These are phyloP conservation scores for Enteromius mattozi DNA, from an alignment of 2,797 vertebrate genomes.

Conservation along the genomic window DNA sequence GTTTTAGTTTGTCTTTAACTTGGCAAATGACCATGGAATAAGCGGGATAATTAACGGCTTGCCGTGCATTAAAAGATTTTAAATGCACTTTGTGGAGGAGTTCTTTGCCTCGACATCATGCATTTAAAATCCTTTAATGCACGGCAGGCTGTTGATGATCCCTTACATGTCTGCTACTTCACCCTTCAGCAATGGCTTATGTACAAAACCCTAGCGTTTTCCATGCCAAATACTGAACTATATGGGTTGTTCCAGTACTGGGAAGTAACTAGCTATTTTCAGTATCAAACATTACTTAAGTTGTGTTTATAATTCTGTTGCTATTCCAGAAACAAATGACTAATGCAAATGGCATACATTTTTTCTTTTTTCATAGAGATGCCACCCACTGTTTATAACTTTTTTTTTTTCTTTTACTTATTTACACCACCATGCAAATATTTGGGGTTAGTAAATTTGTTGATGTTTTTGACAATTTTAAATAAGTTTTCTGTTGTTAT, in stretches of 20 bases:
- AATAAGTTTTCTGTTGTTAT: background rate
- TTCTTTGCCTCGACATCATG: too few relatives aligned
- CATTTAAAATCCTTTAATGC: too few relatives aligned
- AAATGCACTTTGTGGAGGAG: too few relatives aligned
- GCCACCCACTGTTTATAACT: background rate
- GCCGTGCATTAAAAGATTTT: too few relatives aligned
- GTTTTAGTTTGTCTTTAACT: too few relatives aligned
- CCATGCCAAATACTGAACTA: background rate
- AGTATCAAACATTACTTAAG: background rate
- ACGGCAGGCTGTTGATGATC: too few relatives aligned
- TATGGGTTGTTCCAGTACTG: background rate
- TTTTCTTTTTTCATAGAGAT: background rate
- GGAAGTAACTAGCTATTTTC: background rate
- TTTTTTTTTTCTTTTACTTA: too few relatives aligned
- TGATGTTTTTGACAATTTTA: background rate
- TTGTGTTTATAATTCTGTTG: background rate
- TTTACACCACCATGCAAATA: too few relatives aligned
- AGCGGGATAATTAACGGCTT: too few relatives aligned
- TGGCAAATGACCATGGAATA: too few relatives aligned
- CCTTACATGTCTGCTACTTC: background rate
- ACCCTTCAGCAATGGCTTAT: background rate
- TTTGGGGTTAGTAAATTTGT: too few relatives aligned
- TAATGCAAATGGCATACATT: background rate
- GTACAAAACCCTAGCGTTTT: background rate
- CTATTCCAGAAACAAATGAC: background rate